Base-by-base conservation (phyloP, 1,140 invertebrate genomes). In the Drosophila melanica region DNA sequence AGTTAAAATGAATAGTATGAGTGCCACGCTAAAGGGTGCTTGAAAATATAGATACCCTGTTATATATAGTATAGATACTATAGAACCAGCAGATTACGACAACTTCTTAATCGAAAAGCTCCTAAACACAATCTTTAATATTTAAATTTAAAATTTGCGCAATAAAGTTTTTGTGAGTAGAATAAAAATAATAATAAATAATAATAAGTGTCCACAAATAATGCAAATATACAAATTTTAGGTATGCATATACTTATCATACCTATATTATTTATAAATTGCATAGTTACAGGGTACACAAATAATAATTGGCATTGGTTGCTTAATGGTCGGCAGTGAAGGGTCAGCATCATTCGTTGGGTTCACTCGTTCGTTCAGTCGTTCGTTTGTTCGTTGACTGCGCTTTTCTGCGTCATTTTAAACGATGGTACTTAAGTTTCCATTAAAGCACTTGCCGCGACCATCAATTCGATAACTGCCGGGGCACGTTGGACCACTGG, bases 361-460 rank as follows among this genome's bases (percentile, higher is more conserved):
- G 57, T 54, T 65, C 45, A 44, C 44, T 63, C 55, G 42, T 50
- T 63, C 55, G 42, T 72, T 33, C 57, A 47, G 45, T 16, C 51
- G 20, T 20, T 20, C 20, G 20, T 50, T 63, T 48, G 41, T 72
- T 33, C 57, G 54, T 51, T 16, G 57, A 39, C 58, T 81, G 84
- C 79, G 76, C 84, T 77, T 89, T 87, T 89, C 72, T 87, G 75
- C 77, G 72, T 79, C 79, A 84, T 89, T 89, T 89, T 89, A 89
- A 89, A 89, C 77, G 84, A 89, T 89, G 84, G 89, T 89, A 89
- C 85, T 89, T 89, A 89, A 89, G 87, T 89, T 89, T 89, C 84
- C 84, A 89, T 89, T 89, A 89, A 89, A 89, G 84, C 79, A 89
- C 84, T 89, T 89, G 79, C 85, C 75, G 67, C 70, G 67, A 54